Conservation (phyloP, 2,888 invertebrate genomes). For the Sisyra nigra region DNA sequence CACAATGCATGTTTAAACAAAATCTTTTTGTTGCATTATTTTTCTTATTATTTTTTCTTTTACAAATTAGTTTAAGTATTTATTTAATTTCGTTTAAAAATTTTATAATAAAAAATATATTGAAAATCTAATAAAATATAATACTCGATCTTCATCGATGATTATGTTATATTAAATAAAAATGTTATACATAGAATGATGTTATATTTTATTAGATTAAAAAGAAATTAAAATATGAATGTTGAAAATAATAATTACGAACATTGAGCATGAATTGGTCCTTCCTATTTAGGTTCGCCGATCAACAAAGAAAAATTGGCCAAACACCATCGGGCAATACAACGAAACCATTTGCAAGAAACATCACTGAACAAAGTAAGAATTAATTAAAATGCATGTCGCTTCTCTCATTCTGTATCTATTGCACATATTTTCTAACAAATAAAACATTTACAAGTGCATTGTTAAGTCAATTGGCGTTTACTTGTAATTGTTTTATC, state of each 20-base stretch:
- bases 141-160: no score
- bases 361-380: slow-evolving; percentile 70
- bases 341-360: slow-evolving; percentile 56
- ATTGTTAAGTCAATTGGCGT: no score
- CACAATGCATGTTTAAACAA: not conserved
- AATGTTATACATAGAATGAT: no score
- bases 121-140: not conserved
- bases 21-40: not conserved
- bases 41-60: no score
- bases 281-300: slow-evolving; percentile 46
- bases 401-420: not conserved
- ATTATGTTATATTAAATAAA: no score
- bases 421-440: no score
- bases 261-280: not conserved
- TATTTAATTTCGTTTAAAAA: not conserved
- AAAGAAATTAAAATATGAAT: no score
- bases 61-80: not conserved
- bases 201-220: no score
- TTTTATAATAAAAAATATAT: not conserved
- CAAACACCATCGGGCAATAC: slow-evolving; percentile 52
- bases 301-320: slow-evolving; percentile 71
- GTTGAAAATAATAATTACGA: no score
- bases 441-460: no score
- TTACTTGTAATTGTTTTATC: no score
- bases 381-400: slow-evolving; percentile 11